phyloP scores from a whole-genome alignment of 2,888 invertebrate genomes.

The Tribolium freemani region DNA sequence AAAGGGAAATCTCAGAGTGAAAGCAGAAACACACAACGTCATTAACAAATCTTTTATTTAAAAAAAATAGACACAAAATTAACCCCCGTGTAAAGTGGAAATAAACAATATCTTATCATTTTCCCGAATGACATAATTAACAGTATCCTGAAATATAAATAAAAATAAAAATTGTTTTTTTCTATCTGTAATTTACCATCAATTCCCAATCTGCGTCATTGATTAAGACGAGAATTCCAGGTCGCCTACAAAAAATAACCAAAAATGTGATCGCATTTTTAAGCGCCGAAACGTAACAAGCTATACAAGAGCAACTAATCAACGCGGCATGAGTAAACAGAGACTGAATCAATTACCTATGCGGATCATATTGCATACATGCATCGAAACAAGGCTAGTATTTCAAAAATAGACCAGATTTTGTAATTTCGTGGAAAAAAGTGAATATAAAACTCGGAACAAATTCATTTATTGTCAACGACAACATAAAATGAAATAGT shows the following conservation, averaged over 20 bases:
- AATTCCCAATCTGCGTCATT: constrained; percentile 98
- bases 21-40: neutral
- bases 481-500: too few species aligned
- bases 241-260: constrained; percentile 61
- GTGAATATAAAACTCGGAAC: too few species aligned
- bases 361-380: neutral
- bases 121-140: constrained; percentile 78
- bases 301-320: neutral
- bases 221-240: constrained; percentile 93
- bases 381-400: neutral
- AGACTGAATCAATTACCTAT: neutral
- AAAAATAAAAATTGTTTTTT: neutral
- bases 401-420: neutral
- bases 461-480: too few species aligned
- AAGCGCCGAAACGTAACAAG: neutral
- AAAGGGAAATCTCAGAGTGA: too few species aligned
- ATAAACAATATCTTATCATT: constrained; percentile 85
- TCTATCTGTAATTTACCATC: constrained; percentile 68
- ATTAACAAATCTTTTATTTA: constrained; percentile 14
- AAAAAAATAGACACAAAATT: constrained; percentile 43
- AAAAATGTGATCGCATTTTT: neutral
- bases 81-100: constrained; percentile 89
- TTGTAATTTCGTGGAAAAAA: neutral
- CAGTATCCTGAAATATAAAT: constrained; percentile 72
- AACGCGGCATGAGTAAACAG: neutral